phyloP scores from a whole-genome alignment of 2,888 invertebrate genomes.

The Eupeodes luniger region DNA sequence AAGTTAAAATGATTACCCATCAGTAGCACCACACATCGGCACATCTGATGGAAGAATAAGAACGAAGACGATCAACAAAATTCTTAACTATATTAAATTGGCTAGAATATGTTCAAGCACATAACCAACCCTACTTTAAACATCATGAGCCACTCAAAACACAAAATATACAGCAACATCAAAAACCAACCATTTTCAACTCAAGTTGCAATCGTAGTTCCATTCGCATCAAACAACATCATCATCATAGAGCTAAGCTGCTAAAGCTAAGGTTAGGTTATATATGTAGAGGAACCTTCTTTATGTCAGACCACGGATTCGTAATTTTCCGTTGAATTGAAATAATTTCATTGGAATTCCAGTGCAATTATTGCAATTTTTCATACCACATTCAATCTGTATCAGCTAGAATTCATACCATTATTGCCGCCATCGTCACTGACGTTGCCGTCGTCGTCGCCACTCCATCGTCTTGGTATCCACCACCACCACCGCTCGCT shows the following conservation, averaged over 20 bases:
- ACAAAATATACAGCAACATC: constrained; percentile 13
- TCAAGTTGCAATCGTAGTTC: constrained; percentile 2
- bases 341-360: constrained; percentile 74
- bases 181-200: not conserved
- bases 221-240: too few species aligned
- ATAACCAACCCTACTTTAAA: not conserved
- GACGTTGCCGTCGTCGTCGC: not conserved
- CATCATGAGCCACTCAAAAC: constrained; percentile 28
- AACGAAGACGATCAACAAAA: not conserved
- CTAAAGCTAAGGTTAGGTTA: not conserved
- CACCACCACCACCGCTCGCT: not conserved
- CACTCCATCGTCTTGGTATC: not conserved
- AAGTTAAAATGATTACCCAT: constrained; percentile 7
- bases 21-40: not conserved
- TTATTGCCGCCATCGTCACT: not conserved
- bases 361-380: constrained; percentile 75
- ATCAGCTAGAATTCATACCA: constrained; percentile 24
- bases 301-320: constrained; percentile 50
- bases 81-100: constrained; percentile 35
- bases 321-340: constrained; percentile 70
- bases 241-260: not conserved
- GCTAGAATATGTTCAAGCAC: constrained; percentile 2
- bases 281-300: not conserved
- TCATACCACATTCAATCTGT: constrained; percentile 64
- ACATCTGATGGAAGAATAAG: not conserved